Evolutionary conservation across 2,888 invertebrate genomes (phyloP).

Genomic region (Strigamia maritima): DNA sequence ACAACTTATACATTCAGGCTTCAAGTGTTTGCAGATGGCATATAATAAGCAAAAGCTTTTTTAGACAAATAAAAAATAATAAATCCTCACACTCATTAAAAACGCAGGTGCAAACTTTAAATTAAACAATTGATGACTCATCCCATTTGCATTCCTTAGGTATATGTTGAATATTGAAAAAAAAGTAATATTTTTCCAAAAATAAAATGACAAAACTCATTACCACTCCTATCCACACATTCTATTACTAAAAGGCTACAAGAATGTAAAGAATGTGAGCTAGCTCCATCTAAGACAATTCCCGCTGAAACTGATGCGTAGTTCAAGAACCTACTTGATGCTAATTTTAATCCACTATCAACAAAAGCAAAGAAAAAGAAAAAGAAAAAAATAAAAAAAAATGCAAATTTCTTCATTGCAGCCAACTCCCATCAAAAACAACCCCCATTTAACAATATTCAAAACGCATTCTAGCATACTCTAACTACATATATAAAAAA

Average conservation of each 20-base stretch:
- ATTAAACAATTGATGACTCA: background rate
- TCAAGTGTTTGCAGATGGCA: too few relatives aligned
- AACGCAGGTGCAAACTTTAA: constrained; percentile 1
- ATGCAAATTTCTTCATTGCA: constrained; percentile 9
- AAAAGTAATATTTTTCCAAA: background rate
- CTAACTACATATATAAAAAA: background rate
- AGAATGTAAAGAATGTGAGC: background rate
- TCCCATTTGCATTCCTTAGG: background rate
- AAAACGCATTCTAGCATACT: background rate
- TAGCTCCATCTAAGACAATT: constrained; percentile 9
- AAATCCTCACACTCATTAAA: background rate
- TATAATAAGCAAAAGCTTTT: too few relatives aligned
- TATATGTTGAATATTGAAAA: background rate
- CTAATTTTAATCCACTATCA: constrained; percentile 15
- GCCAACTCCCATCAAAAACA: background rate
- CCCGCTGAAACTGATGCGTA: background rate
- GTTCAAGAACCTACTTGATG: constrained; percentile 5
- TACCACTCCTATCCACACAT: background rate
- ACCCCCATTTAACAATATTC: constrained; percentile 2
- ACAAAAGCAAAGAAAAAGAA: background rate
- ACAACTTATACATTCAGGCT: too few relatives aligned
- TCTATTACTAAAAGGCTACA: background rate
- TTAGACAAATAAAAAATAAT: background rate
- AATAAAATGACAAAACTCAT: background rate
- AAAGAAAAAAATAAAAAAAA: background rate